Conservation (phyloP, 2,888 invertebrate species). For the Volucella inanis region DNA sequence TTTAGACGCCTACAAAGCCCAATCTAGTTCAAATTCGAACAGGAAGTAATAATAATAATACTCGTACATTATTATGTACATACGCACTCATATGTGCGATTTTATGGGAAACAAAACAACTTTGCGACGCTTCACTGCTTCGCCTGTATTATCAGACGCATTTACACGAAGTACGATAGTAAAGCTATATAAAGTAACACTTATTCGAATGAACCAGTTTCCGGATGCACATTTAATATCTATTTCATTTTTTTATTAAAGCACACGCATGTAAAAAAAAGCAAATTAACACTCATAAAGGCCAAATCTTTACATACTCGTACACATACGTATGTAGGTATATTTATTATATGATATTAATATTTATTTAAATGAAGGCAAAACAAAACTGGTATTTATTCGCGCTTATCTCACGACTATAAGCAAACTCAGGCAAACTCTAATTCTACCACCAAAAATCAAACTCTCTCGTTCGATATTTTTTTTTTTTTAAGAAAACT, state of each 20-base stretch:
- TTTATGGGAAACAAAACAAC: constrained; percentile 53
- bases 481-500: constrained; percentile 16
- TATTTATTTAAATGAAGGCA: constrained; percentile 25
- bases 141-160: constrained; percentile 56
- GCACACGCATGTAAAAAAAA: constrained; percentile 50
- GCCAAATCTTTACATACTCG: constrained; percentile 26
- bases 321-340: constrained; percentile 30
- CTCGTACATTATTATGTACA: background rate
- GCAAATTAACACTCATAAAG: constrained; percentile 40
- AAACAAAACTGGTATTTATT: constrained; percentile 55
- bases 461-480: constrained; percentile 14
- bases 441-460: constrained; percentile 5
- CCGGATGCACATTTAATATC: constrained; percentile 39
- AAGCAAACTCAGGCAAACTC: constrained; percentile 10
- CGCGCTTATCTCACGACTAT: constrained; percentile 37
- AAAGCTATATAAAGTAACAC: constrained; percentile 32
- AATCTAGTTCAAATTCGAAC: constrained; percentile 42
- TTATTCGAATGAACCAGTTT: constrained; percentile 61
- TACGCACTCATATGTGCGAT: background rate
- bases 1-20: too few species aligned
- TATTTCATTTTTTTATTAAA: constrained; percentile 22
- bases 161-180: constrained; percentile 40
- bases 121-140: constrained; percentile 56
- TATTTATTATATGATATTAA: constrained; percentile 18
- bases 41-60: constrained; percentile 58